Conservation (phyloP, 2,113 vertebrate species). For the Myodes glareolus region DNA sequence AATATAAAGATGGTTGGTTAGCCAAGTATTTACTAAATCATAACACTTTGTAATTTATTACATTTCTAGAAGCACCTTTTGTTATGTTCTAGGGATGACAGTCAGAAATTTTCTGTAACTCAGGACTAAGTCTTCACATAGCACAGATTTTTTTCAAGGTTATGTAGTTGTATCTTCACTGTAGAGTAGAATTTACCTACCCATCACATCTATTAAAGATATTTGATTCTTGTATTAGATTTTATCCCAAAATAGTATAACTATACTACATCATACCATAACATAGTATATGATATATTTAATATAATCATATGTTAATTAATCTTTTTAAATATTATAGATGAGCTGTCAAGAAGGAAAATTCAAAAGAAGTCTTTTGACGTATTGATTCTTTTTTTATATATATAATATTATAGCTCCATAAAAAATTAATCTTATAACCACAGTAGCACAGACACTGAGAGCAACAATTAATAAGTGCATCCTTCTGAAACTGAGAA, state of each 20-base stretch:
- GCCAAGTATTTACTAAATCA: background rate
- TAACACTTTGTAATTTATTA: background rate
- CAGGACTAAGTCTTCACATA: background rate
- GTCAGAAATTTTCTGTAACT: background rate
- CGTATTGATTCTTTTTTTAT: background rate
- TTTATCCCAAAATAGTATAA: background rate
- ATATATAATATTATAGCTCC: background rate
- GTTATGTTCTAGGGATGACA: background rate
- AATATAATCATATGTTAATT: background rate
- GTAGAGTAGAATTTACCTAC: background rate
- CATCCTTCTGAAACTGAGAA: too few relatives aligned
- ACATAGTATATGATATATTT: background rate
- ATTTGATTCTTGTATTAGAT: background rate
- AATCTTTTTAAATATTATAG: constrained; percentile 25
- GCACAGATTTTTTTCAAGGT: background rate
- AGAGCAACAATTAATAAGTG: too few relatives aligned
- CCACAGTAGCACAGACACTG: too few relatives aligned
- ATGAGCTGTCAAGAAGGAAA: background rate
- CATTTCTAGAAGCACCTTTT: background rate
- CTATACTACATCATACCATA: background rate
- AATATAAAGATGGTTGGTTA: background rate
- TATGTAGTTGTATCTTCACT: background rate
- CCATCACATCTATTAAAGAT: background rate
- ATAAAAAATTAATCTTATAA: background rate
- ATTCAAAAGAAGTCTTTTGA: background rate